Conservation (phyloP, 2,888 invertebrate species). For the Rhimphoctona megacephalus region DNA sequence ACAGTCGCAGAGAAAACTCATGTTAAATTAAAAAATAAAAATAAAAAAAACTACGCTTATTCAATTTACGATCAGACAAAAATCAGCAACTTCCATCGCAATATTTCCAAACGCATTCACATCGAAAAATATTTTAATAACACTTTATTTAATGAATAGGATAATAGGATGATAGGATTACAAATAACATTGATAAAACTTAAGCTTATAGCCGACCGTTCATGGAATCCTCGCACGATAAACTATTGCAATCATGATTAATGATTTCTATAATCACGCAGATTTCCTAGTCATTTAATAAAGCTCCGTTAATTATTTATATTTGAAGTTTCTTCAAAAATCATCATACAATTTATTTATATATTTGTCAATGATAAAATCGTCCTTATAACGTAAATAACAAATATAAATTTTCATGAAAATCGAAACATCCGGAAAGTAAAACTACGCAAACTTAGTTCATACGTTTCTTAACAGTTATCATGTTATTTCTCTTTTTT, state of each 20-base stretch:
- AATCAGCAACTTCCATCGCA: background rate
- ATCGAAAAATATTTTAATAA: background rate
- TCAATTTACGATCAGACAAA: background rate
- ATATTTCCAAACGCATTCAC: background rate
- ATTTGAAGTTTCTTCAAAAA: background rate
- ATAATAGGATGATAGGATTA: background rate
- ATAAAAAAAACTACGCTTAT: background rate
- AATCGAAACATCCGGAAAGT: background rate
- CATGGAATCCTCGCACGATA: background rate
- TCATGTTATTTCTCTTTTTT: background rate
- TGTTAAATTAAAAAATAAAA: background rate
- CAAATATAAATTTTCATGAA: background rate
- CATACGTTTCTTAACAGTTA: background rate
- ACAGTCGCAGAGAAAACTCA: background rate
- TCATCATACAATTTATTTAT: background rate
- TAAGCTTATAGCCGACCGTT: background rate
- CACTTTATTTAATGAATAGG: constrained; percentile 5
- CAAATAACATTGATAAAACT: background rate
- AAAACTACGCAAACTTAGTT: background rate
- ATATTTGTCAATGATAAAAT: background rate
- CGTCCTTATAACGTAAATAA: background rate
- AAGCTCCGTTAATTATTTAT: background rate
- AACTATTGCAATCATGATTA: background rate
- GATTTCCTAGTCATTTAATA: background rate
- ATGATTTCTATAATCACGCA: background rate